phyloP scores from a whole-genome alignment of 2,113 vertebrate species.

The Eleginops maclovinus region DNA sequence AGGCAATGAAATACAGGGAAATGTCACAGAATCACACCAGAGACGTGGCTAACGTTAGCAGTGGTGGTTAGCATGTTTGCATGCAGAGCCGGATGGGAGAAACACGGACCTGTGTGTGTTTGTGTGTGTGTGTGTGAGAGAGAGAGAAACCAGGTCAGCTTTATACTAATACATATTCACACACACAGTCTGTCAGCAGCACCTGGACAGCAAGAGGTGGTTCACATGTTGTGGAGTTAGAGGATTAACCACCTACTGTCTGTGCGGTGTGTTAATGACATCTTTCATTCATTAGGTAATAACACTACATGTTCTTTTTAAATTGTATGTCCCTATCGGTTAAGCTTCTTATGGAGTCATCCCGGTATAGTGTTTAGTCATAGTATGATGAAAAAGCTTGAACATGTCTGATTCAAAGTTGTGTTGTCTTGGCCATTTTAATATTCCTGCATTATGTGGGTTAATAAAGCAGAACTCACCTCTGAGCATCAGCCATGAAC shows the following conservation, averaged over 20 bases:
- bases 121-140: conserved; percentile 25
- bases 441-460: no score
- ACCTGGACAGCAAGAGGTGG: no score
- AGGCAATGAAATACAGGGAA: neutral
- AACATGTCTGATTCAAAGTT: no score
- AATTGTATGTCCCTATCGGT: neutral
- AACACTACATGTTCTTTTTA: neutral
- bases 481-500: no score
- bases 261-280: neutral
- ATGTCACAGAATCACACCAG: neutral
- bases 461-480: no score
- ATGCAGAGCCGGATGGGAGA: conserved; percentile 33
- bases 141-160: conserved; percentile 52
- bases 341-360: neutral
- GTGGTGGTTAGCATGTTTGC: conserved; percentile 42
- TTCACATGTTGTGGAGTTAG: no score
- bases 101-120: conserved; percentile 8
- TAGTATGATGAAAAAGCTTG: neutral
- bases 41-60: conserved; percentile 42
- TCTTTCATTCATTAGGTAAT: neutral
- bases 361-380: neutral
- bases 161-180: neutral
- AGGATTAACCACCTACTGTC: neutral
- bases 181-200: no score
- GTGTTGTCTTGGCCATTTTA: no score